Percentiles rank a stretch among this genome's conserved stretches.
These are phyloP conservation scores for Paramormyrops kingsleyae DNA, from an alignment of 2,113 vertebrate species.

Conservation along the genomic window DNA sequence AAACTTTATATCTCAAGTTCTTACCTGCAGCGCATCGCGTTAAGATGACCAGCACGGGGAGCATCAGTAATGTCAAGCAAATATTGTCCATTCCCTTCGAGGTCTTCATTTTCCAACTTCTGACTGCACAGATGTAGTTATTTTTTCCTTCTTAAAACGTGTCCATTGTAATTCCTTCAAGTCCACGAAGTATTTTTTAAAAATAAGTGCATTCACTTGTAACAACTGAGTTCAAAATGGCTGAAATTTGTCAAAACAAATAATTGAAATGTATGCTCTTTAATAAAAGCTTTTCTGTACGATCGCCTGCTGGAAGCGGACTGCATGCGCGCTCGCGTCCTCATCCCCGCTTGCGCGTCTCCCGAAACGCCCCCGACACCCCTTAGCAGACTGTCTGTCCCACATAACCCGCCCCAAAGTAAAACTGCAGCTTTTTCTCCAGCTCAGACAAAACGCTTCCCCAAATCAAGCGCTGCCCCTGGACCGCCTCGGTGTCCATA, in stretches of 20 bases:
- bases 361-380: constrained; percentile 37
- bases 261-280: neutral
- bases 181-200: constrained; percentile 3
- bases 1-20: constrained; percentile 89
- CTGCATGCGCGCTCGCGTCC: constrained; percentile 30
- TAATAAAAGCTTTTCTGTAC: neutral
- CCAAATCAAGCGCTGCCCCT: constrained; percentile 58
- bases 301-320: constrained; percentile 5
- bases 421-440: constrained; percentile 62
- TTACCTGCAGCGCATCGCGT: constrained; percentile 54
- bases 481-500: constrained; percentile 63
- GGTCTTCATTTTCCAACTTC: constrained; percentile 32
- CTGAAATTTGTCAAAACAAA: neutral
- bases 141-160: constrained; percentile 33
- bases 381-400: constrained; percentile 54
- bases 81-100: constrained; percentile 40
- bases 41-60: constrained; percentile 51
- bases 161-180: constrained; percentile 38
- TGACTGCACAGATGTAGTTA: neutral
- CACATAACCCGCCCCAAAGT: constrained; percentile 54
- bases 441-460: constrained; percentile 68
- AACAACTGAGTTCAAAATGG: neutral
- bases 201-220: neutral
- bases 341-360: constrained; percentile 38
- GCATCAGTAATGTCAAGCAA: constrained; percentile 38